phyloP scores from a whole-genome alignment of 2,797 vertebrate genomes.

The Microhierax caerulescens region DNA sequence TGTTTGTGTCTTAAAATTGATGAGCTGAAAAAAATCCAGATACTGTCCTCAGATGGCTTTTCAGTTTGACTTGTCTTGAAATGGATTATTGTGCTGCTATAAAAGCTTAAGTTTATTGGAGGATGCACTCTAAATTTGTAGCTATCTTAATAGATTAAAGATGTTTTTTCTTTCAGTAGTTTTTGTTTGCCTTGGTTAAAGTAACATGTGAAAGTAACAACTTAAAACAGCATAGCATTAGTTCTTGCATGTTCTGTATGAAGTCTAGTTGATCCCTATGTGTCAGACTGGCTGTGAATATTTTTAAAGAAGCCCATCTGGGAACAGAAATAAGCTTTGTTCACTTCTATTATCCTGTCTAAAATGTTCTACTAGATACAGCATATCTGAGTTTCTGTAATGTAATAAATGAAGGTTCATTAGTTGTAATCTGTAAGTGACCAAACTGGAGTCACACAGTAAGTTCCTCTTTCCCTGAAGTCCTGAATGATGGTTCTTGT shows the following conservation, averaged over 20 bases:
- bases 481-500: constrained; percentile 5
- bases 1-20: constrained; percentile 47
- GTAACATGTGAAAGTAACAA: neutral
- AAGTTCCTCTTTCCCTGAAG: neutral
- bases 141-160: neutral
- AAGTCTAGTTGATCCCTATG: neutral
- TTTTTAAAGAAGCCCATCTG: neutral
- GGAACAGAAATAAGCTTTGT: neutral
- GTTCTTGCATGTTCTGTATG: neutral
- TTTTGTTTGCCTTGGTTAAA: neutral
- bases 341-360: neutral
- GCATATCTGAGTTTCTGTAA: neutral
- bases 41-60: constrained; percentile 48
- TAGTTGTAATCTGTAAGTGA: neutral
- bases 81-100: neutral
- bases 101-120: neutral
- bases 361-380: neutral
- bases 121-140: neutral
- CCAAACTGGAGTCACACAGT: neutral
- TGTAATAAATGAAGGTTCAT: neutral
- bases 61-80: constrained; percentile 13
- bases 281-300: neutral
- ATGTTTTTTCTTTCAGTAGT: neutral
- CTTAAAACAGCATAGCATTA: neutral
- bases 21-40: constrained; percentile 8